These are phyloP conservation scores for Phalera bucephala DNA, from an alignment of 2,888 invertebrate species.

Conservation along the genomic window DNA sequence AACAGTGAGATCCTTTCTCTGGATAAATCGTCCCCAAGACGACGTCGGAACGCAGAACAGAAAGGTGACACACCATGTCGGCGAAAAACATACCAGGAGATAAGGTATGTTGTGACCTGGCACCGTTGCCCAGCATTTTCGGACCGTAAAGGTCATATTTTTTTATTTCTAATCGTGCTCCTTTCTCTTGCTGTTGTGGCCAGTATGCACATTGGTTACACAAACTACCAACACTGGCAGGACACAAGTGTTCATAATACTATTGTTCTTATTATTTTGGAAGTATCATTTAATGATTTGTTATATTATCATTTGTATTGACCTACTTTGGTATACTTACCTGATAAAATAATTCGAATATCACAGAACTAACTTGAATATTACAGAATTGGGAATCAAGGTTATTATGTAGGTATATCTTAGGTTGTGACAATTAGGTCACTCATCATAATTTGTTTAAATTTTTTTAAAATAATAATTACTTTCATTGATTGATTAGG, in stretches of 20 bases:
- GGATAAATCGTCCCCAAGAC: constrained; percentile 78
- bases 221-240: constrained; percentile 11
- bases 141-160: constrained; percentile 63
- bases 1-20: constrained; percentile 79
- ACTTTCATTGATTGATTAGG: too few species aligned
- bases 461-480: too few species aligned
- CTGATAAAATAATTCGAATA: too few species aligned
- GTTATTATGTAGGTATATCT: too few species aligned
- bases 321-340: too few species aligned
- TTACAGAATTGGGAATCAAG: too few species aligned
- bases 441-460: too few species aligned
- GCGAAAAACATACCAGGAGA: constrained; percentile 92
- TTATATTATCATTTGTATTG: background rate
- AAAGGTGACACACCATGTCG: constrained; percentile 85
- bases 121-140: constrained; percentile 36
- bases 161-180: constrained; percentile 64
- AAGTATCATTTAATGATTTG: constrained; percentile 1
- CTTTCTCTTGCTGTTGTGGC: constrained; percentile 63
- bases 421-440: too few species aligned
- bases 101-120: constrained; percentile 85
- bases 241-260: constrained; percentile 4
- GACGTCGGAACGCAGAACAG: constrained; percentile 71
- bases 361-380: too few species aligned
- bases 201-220: constrained; percentile 21
- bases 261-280: constrained; percentile 6